Evolutionary conservation across 2,888 invertebrate genomes (phyloP).

Genomic region (Ernsta delagoae): DNA sequence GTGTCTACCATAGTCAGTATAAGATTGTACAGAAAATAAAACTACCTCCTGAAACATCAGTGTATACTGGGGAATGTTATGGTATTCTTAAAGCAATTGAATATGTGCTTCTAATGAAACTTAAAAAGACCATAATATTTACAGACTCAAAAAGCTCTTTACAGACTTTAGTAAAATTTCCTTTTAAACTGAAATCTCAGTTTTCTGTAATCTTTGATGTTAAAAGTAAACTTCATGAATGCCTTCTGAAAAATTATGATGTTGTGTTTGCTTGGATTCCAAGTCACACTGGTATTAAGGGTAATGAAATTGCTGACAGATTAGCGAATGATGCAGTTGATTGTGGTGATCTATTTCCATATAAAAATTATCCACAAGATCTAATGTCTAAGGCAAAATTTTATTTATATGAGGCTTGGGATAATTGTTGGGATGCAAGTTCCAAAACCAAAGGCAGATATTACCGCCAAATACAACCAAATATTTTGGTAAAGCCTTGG

Average conservation of each 20-base stretch:
- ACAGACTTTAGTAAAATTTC: neutral
- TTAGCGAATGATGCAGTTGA: conserved; percentile 7
- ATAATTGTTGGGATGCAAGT: neutral
- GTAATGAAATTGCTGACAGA: neutral
- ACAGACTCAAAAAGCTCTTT: conserved; percentile 3
- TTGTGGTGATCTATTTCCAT: neutral
- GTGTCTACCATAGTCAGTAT: conserved; percentile 1
- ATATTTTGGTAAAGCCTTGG: neutral
- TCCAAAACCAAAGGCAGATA: conserved; percentile 1
- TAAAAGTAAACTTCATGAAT: conserved; percentile 1
- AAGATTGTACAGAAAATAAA: neutral
- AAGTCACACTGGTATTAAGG: neutral
- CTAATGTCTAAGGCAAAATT: neutral
- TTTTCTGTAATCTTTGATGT: neutral
- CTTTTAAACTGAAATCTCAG: conserved; percentile 1
- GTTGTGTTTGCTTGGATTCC: neutral
- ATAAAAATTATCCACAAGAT: conserved; percentile 3
- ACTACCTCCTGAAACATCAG: conserved; percentile 4
- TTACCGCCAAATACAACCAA: conserved; percentile 3
- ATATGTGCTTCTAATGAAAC: conserved; percentile 5
- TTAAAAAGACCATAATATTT: conserved; percentile 1
- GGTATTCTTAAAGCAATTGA: conserved; percentile 1
- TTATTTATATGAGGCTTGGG: conserved; percentile 1
- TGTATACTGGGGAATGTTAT: conserved; percentile 9
- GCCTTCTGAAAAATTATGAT: neutral